A percentile compares a stretch with the other conserved stretches of the same genome.
phyloP scores from a whole-genome alignment of 2,113 vertebrate genomes.

The Chascanopsetta lugubris region DNA sequence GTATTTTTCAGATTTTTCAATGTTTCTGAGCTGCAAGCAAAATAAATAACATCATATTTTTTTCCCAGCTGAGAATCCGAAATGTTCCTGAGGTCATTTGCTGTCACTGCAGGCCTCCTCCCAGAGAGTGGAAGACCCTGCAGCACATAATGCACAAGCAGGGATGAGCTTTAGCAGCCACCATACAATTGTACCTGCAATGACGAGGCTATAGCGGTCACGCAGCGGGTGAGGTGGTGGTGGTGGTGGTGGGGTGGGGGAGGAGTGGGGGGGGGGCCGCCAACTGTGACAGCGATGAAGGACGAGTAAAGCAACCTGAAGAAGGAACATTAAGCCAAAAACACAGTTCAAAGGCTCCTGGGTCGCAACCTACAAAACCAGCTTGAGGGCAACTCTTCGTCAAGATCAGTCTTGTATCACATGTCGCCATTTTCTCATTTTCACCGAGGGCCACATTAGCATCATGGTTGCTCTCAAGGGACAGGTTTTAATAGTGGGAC shows the following conservation, averaged over 20 bases:
- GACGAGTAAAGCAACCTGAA: slow-evolving; percentile 26
- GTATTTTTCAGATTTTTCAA: no score
- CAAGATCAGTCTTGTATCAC: slow-evolving; percentile 26
- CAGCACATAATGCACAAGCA: neutral
- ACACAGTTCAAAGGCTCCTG: neutral
- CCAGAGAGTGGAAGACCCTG: neutral
- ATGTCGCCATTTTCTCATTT: no score
- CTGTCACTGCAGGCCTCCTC: neutral
- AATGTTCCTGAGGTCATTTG: neutral
- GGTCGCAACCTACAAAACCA: neutral
- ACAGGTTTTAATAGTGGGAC: no score
- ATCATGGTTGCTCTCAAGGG: no score
- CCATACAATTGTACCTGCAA: slow-evolving; percentile 16
- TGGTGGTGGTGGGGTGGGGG: no score
- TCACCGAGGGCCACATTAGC: no score
- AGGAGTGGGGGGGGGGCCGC: neutral
- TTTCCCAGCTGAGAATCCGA: neutral
- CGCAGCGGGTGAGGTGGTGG: neutral
- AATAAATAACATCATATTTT: neutral
- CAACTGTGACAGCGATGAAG: slow-evolving; percentile 1
- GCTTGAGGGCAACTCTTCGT: slow-evolving; percentile 33
- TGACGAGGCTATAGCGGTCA: slow-evolving; percentile 6
- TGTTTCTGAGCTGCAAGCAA: neutral
- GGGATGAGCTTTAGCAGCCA: neutral
- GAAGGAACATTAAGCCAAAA: slow-evolving; percentile 13